Base-by-base conservation (phyloP, 2,888 invertebrate genomes). In the Carpatolechia fugitivella region DNA sequence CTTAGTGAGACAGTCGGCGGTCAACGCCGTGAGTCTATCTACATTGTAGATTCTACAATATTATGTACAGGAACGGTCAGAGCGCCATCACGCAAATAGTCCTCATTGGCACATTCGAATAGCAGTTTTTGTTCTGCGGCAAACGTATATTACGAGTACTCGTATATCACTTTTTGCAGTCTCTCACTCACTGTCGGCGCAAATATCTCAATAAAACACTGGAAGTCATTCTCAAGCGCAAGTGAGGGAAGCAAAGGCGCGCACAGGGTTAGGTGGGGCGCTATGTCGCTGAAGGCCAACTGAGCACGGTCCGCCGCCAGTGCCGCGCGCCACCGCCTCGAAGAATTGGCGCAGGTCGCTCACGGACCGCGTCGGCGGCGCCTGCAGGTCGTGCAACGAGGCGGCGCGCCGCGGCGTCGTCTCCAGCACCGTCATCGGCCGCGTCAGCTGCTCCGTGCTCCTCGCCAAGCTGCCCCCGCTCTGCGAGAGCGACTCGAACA, bases 261-360 rank as follows among this genome's bases (percentile, higher is more conserved):
- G 85, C 61, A 72, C 72, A 58, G 82, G 74, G 61, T 79, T 73
- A 6, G 82, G 78, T 24, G 85, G 85, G 48, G 78, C 86, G 63
- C 85, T 83, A 70, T 80, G 79, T 11, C 85, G 73, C 64, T 79
- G 84, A 49, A 76, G 56, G 48, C 72, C 74, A n/a, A 69, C 66
- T 16, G 78, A 73, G 58, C 74, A 72, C 55, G 76, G 63, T 1
- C 33, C 36, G 13, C 14, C 51, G 41, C 81, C 80, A 64, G 82
- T 76, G 62, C 89, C 86, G 67, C 88, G 83, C 63, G 89, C 89
- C 60, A 91, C 91, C 40, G 92, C 92, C 71, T 94, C 94, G 78
- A 94, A 94, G 80, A 93, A 93, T 77, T 93, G 92, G 63, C 94
- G 92, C 81, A 94, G 91, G 71, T 94, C 93, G 55, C 93, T 90